Evolutionary conservation across 2,888 invertebrate genomes (phyloP), one percentile per base, ranked within the genome.

Genomic region (Anthrax anthrax): DNA sequence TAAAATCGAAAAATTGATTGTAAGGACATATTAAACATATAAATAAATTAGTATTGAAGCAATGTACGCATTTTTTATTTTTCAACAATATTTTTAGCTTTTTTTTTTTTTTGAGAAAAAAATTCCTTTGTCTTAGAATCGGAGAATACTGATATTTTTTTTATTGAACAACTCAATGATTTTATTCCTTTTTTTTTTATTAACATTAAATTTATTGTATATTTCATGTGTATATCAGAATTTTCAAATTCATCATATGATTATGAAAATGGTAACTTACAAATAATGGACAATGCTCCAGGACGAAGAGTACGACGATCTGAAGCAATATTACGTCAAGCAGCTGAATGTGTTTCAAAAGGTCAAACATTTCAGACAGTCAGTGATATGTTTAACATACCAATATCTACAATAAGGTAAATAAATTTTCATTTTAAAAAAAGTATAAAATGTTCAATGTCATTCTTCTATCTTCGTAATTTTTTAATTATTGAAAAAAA

Each of bases 301-400:
- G 47, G 51, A 13, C 41, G 52, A 36, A 70, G 82, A 32, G 79
- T 82, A 55, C 73, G 86, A 1, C 76, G 86, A 55, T 83, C 84
- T 29, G 86, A 86, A 63, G 80, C 78, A 41, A 79, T 83, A 56
- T 61, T 86, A 43, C 75, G 81, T n/a, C 77, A 84, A 60, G 87
- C 87, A 1, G 87, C 87, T 4, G 85, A 86, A 62, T 84, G 85
- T 66, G 86, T 88, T 51, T 82, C 84, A n/a, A 78, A 84, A 46
- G 87, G 88, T 1, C 82, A 82, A 70, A 88, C 88, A 57, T 88
- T 87, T 72, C 87, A 87, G 68, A 85, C 83, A 2, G 87, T 87
- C 29, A 86, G 85, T 48, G 85, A 86, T 59, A 84, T 84, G 72
- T 88, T 84, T 67, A 84, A 84, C 63, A 87, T 88, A 68, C 88